Evolutionary conservation across 2,888 invertebrate genomes (phyloP).

Genomic region (Tipula lateralis): DNA sequence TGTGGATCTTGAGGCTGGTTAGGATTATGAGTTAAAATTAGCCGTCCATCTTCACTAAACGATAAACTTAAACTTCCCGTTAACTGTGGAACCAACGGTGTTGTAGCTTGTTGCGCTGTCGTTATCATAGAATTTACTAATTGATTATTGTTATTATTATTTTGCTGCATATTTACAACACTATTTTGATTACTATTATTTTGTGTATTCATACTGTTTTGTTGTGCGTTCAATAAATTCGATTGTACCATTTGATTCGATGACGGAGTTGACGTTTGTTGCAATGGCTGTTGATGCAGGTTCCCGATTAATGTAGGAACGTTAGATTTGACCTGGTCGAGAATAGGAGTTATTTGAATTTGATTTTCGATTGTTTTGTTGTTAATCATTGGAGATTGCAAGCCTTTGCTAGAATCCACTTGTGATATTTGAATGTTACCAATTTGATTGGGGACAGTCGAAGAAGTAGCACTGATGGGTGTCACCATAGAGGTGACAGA

Average conservation of each 20-base stretch:
- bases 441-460: conserved; percentile 49
- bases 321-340: conserved; percentile 36
- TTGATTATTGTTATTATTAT: conserved; percentile 31
- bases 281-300: conserved; percentile 36
- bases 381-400: conserved; percentile 38
- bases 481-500: conserved; percentile 35
- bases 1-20: conserved; percentile 54
- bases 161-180: conserved; percentile 27
- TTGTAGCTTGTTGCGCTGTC: conserved; percentile 30
- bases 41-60: conserved; percentile 60
- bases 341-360: conserved; percentile 50
- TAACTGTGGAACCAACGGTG: conserved; percentile 50
- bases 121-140: not conserved
- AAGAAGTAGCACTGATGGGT: not conserved
- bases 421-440: conserved; percentile 51
- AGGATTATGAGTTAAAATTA: conserved; percentile 62
- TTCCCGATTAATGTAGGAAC: conserved; percentile 27
- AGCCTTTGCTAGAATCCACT: conserved; percentile 41
- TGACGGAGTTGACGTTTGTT: conserved; percentile 31
- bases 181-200: conserved; percentile 25
- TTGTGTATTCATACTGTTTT: conserved; percentile 3
- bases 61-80: conserved; percentile 62
- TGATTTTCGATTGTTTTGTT: conserved; percentile 47
- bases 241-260: conserved; percentile 27
- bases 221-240: conserved; percentile 31